Evolutionary conservation across 2,888 invertebrate genomes (phyloP), one percentile per base, ranked within the genome.

Genomic region (Pseudococcus longispinus): DNA sequence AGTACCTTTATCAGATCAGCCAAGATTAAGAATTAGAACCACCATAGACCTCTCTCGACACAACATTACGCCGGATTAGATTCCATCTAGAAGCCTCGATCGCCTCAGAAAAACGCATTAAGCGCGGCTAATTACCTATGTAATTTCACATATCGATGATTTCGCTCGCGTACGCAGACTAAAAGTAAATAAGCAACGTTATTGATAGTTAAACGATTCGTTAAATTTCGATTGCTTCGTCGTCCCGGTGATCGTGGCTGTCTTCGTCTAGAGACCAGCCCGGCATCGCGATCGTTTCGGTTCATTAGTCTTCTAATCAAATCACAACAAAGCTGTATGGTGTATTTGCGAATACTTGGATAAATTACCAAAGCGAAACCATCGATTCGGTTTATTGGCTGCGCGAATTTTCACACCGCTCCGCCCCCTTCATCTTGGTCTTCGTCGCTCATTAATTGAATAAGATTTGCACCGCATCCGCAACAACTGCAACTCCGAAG

Each of bases 141-240:
- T 37, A 77, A 77, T 77, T 77, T 77, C n/a, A 37, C 37, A 77
- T 77, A n/a, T 37, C 77, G 15, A 15, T 77, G 77, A 77, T 37
- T 77, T 37, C 37, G 65, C 4, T 37, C 37, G 65, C 2, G 65
- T 8, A 11, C 65, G 8, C 26, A 26, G 77, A 77, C 65, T 26
- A 5, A 3, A 55, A 55, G 8, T 26, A 26, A 65, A 65, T 15
- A 55, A 20, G 2, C 55, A 29, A 13, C 37, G 2, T 77, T 77
- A 77, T 77, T n/a, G n/a, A 77, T 77, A 77, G 37, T 37, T 77
- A 37, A 37, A 77, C 77, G 77, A 32, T 77, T 32, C 77, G 26
- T 77, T 77, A 77, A 77, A 55, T n/a, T 55, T n/a, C 3, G n/a
- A 55, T 55, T n/a, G n/a, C 26, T n/a, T 6, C n/a, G n/a, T 37